Percentiles rank a stretch among this genome's conserved stretches.
Conservation (phyloP, 2,797 vertebrate species). For the Bradypodion ventrale region DNA sequence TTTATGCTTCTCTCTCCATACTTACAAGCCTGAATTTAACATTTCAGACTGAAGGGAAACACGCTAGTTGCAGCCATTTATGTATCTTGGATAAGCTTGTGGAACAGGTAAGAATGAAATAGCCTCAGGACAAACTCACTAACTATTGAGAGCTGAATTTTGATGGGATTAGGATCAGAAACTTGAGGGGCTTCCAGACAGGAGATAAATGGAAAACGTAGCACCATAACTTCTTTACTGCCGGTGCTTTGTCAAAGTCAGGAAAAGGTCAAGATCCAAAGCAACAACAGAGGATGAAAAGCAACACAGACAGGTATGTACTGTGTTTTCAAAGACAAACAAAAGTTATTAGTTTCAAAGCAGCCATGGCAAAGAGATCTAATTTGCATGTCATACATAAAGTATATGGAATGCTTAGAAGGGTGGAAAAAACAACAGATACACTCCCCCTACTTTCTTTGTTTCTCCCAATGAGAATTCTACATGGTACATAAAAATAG, state of each 20-base stretch:
- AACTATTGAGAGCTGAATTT: neutral
- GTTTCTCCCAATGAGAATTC: neutral
- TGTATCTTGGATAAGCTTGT: neutral
- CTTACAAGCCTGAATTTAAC: too few species aligned
- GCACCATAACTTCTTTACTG: neutral
- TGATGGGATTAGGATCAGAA: neutral
- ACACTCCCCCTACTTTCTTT: neutral
- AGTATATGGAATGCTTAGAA: neutral
- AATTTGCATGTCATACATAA: neutral
- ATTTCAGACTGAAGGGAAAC: neutral
- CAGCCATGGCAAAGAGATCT: neutral
- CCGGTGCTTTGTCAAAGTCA: neutral
- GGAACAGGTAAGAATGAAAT: neutral
- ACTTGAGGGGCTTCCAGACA: neutral
- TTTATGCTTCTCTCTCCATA: too few species aligned
- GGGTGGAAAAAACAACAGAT: neutral
- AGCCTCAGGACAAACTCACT: neutral
- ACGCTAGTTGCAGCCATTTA: neutral
- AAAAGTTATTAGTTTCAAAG: neutral
- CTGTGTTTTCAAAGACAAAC: neutral
- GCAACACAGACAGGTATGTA: neutral
- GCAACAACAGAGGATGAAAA: neutral
- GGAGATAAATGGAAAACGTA: neutral
- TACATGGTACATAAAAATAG: neutral
- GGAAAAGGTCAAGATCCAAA: neutral